These are phyloP conservation scores for Phrynocephalus forsythii DNA, from an alignment of 2,797 vertebrate species.

Conservation along the genomic window DNA sequence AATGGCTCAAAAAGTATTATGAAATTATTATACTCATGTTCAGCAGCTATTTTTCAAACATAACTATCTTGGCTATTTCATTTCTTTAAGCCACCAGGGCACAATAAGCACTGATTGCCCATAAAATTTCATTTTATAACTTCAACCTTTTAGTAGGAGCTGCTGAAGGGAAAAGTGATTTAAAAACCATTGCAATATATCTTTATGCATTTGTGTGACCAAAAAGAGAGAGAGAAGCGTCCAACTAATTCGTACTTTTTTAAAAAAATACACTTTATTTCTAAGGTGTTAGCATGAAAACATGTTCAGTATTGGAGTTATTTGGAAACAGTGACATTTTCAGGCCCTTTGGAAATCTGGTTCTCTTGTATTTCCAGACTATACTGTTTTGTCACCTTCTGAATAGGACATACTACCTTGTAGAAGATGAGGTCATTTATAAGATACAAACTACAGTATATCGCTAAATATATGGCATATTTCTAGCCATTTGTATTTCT, in stretches of 20 bases:
- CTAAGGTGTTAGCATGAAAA: slow-evolving; percentile 51
- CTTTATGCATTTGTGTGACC: slow-evolving; percentile 63
- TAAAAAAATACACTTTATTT: slow-evolving; percentile 48
- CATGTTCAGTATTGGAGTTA: slow-evolving; percentile 49
- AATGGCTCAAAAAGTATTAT: slow-evolving; percentile 45
- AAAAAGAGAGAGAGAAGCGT: slow-evolving; percentile 41
- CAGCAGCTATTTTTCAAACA: slow-evolving; percentile 60
- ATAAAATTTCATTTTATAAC: slow-evolving; percentile 66
- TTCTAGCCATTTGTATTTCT: slow-evolving; percentile 31
- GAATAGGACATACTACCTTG: slow-evolving; percentile 39
- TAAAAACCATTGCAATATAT: slow-evolving; percentile 53
- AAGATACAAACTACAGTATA: neutral
- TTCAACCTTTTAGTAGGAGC: slow-evolving; percentile 60
- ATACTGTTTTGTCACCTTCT: slow-evolving; percentile 24
- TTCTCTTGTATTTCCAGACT: slow-evolving; percentile 30
- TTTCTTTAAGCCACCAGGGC: slow-evolving; percentile 44
- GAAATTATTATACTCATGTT: slow-evolving; percentile 52
- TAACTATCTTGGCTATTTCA: slow-evolving; percentile 59
- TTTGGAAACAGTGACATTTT: slow-evolving; percentile 56
- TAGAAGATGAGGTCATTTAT: slow-evolving; percentile 33
- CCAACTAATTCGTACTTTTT: slow-evolving; percentile 54
- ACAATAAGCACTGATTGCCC: slow-evolving; percentile 72
- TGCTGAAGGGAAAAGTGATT: slow-evolving; percentile 54
- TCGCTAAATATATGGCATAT: neutral
- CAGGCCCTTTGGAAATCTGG: slow-evolving; percentile 41